Conservation (phyloP, 1,140 invertebrate genomes). For the Brachionus calyciflorus region DNA sequence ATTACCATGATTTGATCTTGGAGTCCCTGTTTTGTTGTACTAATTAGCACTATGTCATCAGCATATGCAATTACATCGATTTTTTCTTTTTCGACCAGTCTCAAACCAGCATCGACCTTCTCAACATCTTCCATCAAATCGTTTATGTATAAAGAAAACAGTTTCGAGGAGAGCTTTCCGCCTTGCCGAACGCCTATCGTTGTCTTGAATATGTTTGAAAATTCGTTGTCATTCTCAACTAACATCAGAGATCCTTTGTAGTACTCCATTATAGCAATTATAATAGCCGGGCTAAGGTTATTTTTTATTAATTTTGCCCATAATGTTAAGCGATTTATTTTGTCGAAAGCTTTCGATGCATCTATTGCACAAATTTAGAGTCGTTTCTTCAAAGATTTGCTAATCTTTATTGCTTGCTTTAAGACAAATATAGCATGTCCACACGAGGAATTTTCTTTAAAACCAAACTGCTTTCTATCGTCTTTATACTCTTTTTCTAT, state of each 20-base stretch:
- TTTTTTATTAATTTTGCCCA: background rate
- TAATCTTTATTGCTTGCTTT: background rate
- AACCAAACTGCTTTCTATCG: background rate
- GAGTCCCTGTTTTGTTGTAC: background rate
- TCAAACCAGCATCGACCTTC: background rate
- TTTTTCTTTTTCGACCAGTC: background rate
- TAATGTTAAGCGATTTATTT: background rate
- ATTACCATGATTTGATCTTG: background rate
- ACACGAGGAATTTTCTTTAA: background rate
- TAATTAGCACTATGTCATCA: background rate
- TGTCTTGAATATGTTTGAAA: background rate
- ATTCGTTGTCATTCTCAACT: background rate
- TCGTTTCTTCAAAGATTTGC: background rate
- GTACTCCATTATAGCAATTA: background rate
- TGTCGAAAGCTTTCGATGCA: background rate
- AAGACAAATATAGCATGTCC: slow-evolving; percentile 15
- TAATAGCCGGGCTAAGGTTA: background rate
- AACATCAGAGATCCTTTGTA: too few species aligned
- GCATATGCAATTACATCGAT: background rate
- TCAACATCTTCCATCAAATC: background rate
- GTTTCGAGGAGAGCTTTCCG: background rate
- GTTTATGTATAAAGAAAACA: background rate
- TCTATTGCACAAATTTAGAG: background rate
- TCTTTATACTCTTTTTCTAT: slow-evolving; percentile 7
- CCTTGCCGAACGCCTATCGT: background rate